phyloP scores from a whole-genome alignment of 2,888 invertebrate genomes.

The Clivina fossor region DNA sequence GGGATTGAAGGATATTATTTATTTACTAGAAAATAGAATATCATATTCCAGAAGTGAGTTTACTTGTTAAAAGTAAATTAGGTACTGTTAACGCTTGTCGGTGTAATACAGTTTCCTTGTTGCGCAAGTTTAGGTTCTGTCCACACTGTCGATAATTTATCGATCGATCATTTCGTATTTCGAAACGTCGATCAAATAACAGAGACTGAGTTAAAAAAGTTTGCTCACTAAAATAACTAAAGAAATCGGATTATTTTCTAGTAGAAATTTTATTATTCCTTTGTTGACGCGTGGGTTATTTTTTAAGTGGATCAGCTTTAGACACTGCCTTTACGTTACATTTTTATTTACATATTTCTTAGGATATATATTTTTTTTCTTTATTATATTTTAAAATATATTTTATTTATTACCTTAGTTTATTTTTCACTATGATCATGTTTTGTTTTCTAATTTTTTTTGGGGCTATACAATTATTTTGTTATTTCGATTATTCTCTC shows the following conservation, averaged over 20 bases:
- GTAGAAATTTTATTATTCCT: conserved; percentile 6
- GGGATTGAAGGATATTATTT: too few relatives aligned
- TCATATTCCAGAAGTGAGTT: too few relatives aligned
- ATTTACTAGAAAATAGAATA: too few relatives aligned
- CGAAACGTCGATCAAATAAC: conserved; percentile 6
- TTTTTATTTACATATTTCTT: conserved; percentile 14
- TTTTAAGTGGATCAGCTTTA: conserved; percentile 15
- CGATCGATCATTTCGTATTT: neutral
- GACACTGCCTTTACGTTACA: conserved; percentile 23
- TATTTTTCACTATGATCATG: too few relatives aligned
- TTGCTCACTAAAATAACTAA: conserved; percentile 15
- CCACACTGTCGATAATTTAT: too few relatives aligned
- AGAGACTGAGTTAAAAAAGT: conserved; percentile 26
- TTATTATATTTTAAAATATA: conserved; percentile 27
- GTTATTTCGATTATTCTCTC: too few relatives aligned
- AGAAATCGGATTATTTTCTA: neutral
- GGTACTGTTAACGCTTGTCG: too few relatives aligned
- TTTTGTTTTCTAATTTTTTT: too few relatives aligned
- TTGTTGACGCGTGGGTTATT: conserved; percentile 3
- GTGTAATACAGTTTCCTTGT: too few relatives aligned
- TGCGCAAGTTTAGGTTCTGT: too few relatives aligned
- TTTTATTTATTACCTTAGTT: conserved; percentile 31
- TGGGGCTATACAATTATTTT: too few relatives aligned
- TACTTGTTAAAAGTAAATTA: too few relatives aligned
- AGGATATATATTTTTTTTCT: conserved; percentile 6